These are phyloP conservation scores for Typhlichthys eigenmanni DNA, from an alignment of 2,797 vertebrate genomes.

Conservation along the genomic window DNA sequence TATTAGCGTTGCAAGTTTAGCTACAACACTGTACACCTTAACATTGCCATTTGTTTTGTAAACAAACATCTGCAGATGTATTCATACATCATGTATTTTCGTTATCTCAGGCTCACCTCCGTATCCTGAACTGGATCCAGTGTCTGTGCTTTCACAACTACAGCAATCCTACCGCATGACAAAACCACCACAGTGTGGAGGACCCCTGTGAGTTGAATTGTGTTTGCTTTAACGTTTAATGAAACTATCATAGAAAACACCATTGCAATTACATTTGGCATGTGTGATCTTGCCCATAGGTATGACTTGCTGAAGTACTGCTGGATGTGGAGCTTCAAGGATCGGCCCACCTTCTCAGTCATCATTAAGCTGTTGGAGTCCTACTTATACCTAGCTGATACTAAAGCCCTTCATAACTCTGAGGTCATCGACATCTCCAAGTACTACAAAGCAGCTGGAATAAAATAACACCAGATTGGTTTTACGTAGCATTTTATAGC, in stretches of 20 bases:
- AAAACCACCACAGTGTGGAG: slow-evolving; percentile 64
- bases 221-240: too few relatives aligned
- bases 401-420: slow-evolving; percentile 43
- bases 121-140: slow-evolving; percentile 71
- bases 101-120: slow-evolving; percentile 68
- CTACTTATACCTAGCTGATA: slow-evolving; percentile 45
- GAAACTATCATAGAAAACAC: not conserved
- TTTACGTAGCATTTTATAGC: too few relatives aligned
- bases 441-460: slow-evolving; percentile 65
- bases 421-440: slow-evolving; percentile 51
- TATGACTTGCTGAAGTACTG: slow-evolving; percentile 78
- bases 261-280: not conserved
- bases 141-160: slow-evolving; percentile 59
- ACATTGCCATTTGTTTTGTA: not conserved
- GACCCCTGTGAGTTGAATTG: slow-evolving; percentile 60
- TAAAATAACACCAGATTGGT: slow-evolving; percentile 12
- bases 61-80: not conserved
- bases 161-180: slow-evolving; percentile 67
- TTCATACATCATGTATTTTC: not conserved
- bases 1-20: too few relatives aligned
- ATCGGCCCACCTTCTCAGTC: slow-evolving; percentile 66
- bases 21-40: too few relatives aligned
- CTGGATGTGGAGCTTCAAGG: slow-evolving; percentile 77
- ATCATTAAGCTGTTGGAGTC: slow-evolving; percentile 71
- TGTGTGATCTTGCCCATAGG: slow-evolving; percentile 36